Base-by-base conservation (phyloP, 2,113 vertebrate species). In the Takifugu flavidus region DNA sequence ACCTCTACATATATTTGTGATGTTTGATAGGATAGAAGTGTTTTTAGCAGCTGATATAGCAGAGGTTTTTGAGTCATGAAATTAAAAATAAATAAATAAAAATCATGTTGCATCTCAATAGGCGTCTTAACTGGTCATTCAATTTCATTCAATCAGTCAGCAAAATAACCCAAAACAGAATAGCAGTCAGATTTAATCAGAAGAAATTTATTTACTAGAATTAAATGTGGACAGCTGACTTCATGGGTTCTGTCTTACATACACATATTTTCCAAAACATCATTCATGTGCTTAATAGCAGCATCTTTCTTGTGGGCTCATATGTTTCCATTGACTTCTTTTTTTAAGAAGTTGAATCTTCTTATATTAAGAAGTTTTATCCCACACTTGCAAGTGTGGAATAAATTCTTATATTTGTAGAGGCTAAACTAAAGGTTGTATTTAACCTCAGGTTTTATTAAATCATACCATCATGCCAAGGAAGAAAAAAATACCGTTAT, bases 231-330 rank as follows among this genome's bases (percentile, higher is more conserved):
- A 69, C 47, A 51, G 4, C 15, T 8, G 8, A 20, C 14, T 65
- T 72, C 34, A 6, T 54, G 14, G 45, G 14, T 56, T 25, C 20
- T 10, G 15, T 45, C 49, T 20, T 57, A 47, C 49, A 49, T 45
- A 15, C 6, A 34, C 25, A 49, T 26, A 31, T 53, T 67, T 62
- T 62, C 53, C 53, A 58, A 57, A 57, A 49, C 63, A 67, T 2
- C 0, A n/a, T 13, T 43, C 14, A 3, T 56, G 1, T 47, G 39
- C 25, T 46, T 28, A 55, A 20, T 12, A 2, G 6, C 44, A 52
- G 25, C 46, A 42, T 52, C n/a, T 49, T 56, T 60, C 3, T 13
- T 27, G 20, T 20, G 20, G 20, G 20, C 20, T 20, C 1, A 0
- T 44, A 20, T 44, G 15, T 31, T 53, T 53, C 12, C 47, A 27